phyloP scores from a whole-genome alignment of 1,140 invertebrate species.

The Drosophila repletoides region DNA sequence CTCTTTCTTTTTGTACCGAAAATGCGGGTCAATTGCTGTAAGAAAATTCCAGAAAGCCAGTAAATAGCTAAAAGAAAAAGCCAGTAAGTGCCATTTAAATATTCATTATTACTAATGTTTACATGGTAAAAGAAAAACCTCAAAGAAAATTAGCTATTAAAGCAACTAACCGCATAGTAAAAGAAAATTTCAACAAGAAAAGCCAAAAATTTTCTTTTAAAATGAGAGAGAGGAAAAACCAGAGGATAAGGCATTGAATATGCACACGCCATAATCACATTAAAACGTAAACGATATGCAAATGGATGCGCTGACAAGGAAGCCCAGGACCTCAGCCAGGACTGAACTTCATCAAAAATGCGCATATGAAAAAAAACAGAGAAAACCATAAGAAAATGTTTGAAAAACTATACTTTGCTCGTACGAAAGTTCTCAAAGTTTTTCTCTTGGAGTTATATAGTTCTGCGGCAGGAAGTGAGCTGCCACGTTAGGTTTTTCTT shows the following conservation, averaged over 20 bases:
- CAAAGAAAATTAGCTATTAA: constrained; percentile 36
- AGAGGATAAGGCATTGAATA: constrained; percentile 53
- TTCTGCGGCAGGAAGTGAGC: constrained; percentile 62
- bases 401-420: constrained; percentile 68
- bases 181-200: constrained; percentile 29
- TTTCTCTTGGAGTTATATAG: background rate
- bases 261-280: constrained; percentile 80
- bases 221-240: constrained; percentile 37
- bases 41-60: constrained; percentile 23
- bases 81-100: constrained; percentile 54
- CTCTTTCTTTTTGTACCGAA: background rate
- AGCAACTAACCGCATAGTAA: constrained; percentile 43
- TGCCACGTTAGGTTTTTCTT: constrained; percentile 30
- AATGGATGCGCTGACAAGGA: constrained; percentile 76
- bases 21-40: constrained; percentile 43
- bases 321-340: constrained; percentile 31
- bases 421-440: constrained; percentile 26
- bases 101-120: constrained; percentile 52
- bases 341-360: constrained; percentile 69
- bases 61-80: constrained; percentile 10
- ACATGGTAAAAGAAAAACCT: background rate
- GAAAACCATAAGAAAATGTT: constrained; percentile 8
- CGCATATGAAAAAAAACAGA: constrained; percentile 43
- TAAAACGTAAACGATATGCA: constrained; percentile 80
- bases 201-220: constrained; percentile 50